phyloP scores from a whole-genome alignment of 2,113 vertebrate species.

The Sorex araneus region DNA sequence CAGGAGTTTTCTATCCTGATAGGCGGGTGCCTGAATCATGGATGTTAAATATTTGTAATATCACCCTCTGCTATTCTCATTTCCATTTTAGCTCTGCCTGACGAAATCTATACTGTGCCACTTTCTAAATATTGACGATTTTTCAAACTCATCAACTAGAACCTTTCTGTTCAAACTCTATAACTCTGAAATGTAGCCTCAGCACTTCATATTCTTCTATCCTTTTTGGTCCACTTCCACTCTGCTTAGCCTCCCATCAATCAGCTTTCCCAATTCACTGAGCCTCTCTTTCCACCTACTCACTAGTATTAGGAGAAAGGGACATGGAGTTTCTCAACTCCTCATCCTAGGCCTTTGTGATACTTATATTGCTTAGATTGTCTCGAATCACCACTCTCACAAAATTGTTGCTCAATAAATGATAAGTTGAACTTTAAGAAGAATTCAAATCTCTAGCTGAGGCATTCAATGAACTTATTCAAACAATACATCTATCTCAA shows the following conservation, averaged over 20 bases:
- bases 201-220: no score
- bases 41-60: constrained; percentile 38
- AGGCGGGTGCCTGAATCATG: neutral
- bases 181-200: neutral
- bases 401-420: neutral
- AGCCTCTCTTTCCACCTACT: neutral
- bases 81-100: neutral
- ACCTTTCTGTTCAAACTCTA: neutral
- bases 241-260: neutral
- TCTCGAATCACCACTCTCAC: neutral
- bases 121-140: neutral
- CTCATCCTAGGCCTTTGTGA: neutral
- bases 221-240: neutral
- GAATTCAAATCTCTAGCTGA: neutral
- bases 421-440: neutral
- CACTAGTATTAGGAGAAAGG: neutral
- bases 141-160: neutral
- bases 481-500: neutral
- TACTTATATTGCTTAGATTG: neutral
- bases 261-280: neutral
- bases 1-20: neutral
- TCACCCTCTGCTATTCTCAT: neutral
- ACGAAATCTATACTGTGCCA: neutral
- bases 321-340: neutral
- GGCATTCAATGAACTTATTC: neutral